Percentiles rank a stretch among this genome's conserved stretches.
Conservation (phyloP, 2,888 invertebrate genomes). For the Geotrupes spiniger region DNA sequence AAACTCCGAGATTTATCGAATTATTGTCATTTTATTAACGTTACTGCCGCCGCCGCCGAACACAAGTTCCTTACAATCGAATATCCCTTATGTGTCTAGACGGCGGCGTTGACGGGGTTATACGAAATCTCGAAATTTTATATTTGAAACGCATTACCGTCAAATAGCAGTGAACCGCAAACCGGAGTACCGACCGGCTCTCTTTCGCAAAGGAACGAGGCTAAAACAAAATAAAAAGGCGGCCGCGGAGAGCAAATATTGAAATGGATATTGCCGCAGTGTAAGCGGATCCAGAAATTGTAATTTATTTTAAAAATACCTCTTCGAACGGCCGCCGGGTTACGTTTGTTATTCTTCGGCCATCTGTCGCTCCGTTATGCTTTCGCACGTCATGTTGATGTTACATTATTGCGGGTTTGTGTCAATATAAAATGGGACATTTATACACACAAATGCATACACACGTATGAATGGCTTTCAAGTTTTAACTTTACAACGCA, state of each 20-base stretch:
- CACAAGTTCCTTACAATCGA: background rate
- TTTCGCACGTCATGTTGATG: slow-evolving; percentile 45
- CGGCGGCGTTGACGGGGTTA: slow-evolving; percentile 11
- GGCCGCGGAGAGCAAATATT: slow-evolving; percentile 32
- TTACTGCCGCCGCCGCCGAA: slow-evolving; percentile 2
- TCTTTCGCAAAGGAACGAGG: slow-evolving; percentile 21
- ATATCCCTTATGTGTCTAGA: slow-evolving; percentile 14
- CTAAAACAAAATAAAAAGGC: slow-evolving; percentile 26
- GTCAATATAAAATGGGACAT: background rate
- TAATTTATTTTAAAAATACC: slow-evolving; percentile 41
- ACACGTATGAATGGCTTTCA: no score
- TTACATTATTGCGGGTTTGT: slow-evolving; percentile 27
- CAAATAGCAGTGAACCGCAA: slow-evolving; percentile 28
- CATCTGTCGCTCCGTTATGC: slow-evolving; percentile 41
- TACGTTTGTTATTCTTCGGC: slow-evolving; percentile 36
- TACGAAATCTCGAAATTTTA: slow-evolving; percentile 28
- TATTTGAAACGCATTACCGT: slow-evolving; percentile 27
- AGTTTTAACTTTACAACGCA: no score
- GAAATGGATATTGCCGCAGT: slow-evolving; percentile 35
- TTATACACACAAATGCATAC: background rate
- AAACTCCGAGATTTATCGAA: slow-evolving; percentile 19
- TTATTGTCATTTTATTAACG: slow-evolving; percentile 21
- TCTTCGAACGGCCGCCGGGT: slow-evolving; percentile 28
- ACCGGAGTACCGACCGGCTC: slow-evolving; percentile 20
- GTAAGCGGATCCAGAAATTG: slow-evolving; percentile 35